phyloP scores from a whole-genome alignment of 2,888 invertebrate genomes.

The Notocelia uddmanniana region DNA sequence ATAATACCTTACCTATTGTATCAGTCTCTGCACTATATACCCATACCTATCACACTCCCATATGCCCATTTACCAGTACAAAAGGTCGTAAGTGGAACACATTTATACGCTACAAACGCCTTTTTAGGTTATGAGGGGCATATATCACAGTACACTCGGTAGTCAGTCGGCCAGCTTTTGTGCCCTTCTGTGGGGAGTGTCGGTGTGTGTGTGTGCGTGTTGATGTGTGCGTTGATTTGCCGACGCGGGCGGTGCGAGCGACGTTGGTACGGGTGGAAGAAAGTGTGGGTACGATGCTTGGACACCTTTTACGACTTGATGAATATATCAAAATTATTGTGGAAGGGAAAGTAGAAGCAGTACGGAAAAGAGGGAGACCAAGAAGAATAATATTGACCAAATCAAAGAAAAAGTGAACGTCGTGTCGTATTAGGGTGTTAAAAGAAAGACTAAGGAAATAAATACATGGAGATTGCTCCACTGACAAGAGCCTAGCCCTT shows the following conservation, averaged over 20 bases:
- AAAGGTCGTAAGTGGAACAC: constrained; percentile 7
- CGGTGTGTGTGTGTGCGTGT: constrained; percentile 54
- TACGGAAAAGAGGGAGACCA: no score
- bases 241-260: constrained; percentile 72
- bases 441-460: no score
- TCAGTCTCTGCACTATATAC: constrained; percentile 31
- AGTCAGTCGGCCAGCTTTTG: constrained; percentile 81
- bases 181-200: constrained; percentile 64
- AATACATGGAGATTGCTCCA: no score
- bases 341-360: no score
- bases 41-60: constrained; percentile 27
- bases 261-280: constrained; percentile 56
- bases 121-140: constrained; percentile 28
- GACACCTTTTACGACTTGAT: no score
- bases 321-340: no score
- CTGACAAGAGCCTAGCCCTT: no score
- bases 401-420: no score
- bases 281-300: constrained; percentile 51
- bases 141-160: constrained; percentile 58
- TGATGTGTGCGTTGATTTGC: constrained; percentile 82
- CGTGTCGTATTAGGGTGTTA: no score
- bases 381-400: no score
- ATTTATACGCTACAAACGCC: background rate
- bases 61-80: constrained; percentile 13
- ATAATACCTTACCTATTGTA: constrained; percentile 27